Percentiles rank a stretch among this genome's conserved stretches.
Evolutionary conservation across 2,113 vertebrate species (phyloP).

Genomic region (Malurus alboscapulatus): DNA sequence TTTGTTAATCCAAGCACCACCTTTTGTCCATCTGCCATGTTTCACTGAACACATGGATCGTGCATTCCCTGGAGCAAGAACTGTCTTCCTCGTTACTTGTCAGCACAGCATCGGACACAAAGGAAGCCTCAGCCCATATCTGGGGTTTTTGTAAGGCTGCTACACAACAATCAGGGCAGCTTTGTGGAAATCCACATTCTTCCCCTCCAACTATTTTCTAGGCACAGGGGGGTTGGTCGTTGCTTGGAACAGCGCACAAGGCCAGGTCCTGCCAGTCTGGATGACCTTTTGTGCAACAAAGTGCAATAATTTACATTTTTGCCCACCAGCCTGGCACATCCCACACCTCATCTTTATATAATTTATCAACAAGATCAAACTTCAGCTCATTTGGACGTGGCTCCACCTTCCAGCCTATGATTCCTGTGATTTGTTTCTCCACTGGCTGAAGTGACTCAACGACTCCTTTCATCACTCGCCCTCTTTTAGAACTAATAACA

Average conservation of each 20-base stretch:
- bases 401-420: background rate
- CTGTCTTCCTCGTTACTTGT: conserved; percentile 36
- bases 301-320: background rate
- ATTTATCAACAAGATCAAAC: background rate
- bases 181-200: background rate
- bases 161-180: background rate
- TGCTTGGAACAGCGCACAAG: background rate
- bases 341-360: background rate
- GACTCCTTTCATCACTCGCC: background rate
- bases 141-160: background rate
- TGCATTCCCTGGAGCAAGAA: conserved; percentile 48
- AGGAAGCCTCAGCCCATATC: background rate
- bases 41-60: conserved; percentile 56
- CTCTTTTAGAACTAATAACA: background rate
- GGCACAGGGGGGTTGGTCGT: background rate
- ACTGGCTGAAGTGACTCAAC: background rate
- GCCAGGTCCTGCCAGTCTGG: background rate
- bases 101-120: conserved; percentile 15
- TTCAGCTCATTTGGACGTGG: background rate
- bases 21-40: conserved; percentile 56
- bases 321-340: background rate
- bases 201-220: background rate
- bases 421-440: background rate
- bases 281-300: background rate
- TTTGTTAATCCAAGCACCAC: conserved; percentile 34